Conservation (phyloP, 2,888 invertebrate genomes). For the Parapristionchus giblindavisi region DNA sequence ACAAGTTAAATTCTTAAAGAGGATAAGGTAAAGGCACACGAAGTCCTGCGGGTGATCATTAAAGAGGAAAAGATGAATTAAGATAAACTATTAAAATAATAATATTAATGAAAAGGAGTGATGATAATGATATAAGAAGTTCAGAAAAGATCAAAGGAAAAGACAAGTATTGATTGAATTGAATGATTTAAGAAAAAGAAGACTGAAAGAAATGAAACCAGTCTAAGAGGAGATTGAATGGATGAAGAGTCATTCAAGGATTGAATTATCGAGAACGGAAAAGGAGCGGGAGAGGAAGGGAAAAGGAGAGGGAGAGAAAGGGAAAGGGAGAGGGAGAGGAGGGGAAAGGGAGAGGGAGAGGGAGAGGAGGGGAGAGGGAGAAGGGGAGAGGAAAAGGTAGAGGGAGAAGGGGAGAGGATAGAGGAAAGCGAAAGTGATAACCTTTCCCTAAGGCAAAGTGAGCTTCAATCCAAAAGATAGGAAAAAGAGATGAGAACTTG, state of each 20-base stretch:
- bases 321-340: conserved; percentile 10
- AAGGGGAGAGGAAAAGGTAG: background rate
- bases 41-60: background rate
- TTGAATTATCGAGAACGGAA: conserved; percentile 10
- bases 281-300: conserved; percentile 4
- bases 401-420: background rate
- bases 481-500: background rate
- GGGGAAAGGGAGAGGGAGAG: background rate
- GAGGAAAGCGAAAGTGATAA: background rate
- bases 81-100: background rate
- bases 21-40: too few species aligned
- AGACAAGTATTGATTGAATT: background rate
- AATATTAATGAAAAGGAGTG: conserved; percentile 23
- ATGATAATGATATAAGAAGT: conserved; percentile 4
- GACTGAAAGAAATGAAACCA: conserved; percentile 17
- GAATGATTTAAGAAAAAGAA: conserved; percentile 2
- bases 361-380: conserved; percentile 20
- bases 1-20: too few species aligned
- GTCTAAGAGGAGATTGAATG: background rate
- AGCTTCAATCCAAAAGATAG: too few species aligned
- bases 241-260: conserved; percentile 1
- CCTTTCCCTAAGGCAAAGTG: too few species aligned
- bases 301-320: conserved; percentile 2
- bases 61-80: conserved; percentile 39
- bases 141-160: background rate